phyloP scores from a whole-genome alignment of 2,888 invertebrate genomes.

The Euspilapteryx auroguttella region DNA sequence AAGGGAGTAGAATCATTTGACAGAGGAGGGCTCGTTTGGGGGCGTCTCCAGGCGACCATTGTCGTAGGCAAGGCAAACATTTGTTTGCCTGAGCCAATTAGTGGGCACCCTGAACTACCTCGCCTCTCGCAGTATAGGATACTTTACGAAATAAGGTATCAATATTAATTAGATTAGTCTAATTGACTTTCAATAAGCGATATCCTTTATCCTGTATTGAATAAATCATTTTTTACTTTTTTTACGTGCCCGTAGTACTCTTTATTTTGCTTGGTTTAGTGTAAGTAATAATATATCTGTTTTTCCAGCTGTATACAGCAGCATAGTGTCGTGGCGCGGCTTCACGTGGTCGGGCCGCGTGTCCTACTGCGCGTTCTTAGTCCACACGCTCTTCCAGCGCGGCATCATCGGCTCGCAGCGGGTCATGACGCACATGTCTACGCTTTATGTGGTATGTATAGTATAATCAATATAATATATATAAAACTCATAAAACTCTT shows the following conservation, averaged over 20 bases:
- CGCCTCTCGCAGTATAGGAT: too few species aligned
- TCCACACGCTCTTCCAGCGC: slow-evolving; percentile 34
- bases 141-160: too few species aligned
- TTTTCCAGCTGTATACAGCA: slow-evolving; percentile 22
- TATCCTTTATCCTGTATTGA: too few species aligned
- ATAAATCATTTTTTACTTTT: neutral
- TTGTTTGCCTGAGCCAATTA: too few species aligned
- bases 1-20: too few species aligned
- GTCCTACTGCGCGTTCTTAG: slow-evolving; percentile 34
- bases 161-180: too few species aligned
- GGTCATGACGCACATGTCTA: slow-evolving; percentile 16
- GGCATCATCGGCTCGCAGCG: slow-evolving; percentile 19
- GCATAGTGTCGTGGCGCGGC: slow-evolving; percentile 39
- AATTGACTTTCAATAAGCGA: too few species aligned
- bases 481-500: too few species aligned
- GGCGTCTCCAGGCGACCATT: too few species aligned
- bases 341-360: slow-evolving; percentile 33
- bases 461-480: neutral
- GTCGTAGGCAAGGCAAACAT: too few species aligned
- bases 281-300: neutral
- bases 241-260: neutral
- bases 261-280: neutral
- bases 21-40: too few species aligned
- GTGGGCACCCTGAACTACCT: too few species aligned
- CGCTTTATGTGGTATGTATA: slow-evolving; percentile 24